These are phyloP conservation scores for Turnix velox DNA, from an alignment of 2,113 vertebrate genomes.

Conservation along the genomic window DNA sequence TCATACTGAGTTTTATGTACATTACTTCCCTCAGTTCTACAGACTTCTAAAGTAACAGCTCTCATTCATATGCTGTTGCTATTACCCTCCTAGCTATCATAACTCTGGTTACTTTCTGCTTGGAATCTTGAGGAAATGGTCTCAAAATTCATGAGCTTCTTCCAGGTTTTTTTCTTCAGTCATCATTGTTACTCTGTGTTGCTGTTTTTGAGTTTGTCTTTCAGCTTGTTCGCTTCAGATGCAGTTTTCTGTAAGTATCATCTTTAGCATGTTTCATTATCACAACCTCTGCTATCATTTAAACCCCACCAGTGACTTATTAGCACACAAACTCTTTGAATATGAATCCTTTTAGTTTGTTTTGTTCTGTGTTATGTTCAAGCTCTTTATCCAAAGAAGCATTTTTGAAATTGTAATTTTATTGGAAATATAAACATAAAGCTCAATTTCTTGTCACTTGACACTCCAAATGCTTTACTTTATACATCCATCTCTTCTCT, in stretches of 20 bases:
- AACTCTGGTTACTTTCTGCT: background rate
- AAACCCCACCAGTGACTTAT: background rate
- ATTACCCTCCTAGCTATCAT: background rate
- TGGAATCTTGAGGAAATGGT: background rate
- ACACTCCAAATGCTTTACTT: background rate
- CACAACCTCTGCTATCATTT: background rate
- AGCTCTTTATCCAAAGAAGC: background rate
- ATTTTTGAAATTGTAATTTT: background rate
- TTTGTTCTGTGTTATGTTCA: background rate
- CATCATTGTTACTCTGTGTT: background rate
- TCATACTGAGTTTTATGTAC: background rate
- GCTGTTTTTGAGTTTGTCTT: no score
- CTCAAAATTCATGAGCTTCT: background rate
- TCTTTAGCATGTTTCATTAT: background rate
- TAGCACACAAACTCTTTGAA: background rate
- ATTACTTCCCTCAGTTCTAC: background rate
- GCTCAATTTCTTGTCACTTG: rapidly evolving
- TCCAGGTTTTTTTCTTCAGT: rapidly evolving
- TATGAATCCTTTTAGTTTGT: rapidly evolving
- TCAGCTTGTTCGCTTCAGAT: background rate
- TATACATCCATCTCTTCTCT: rapidly evolving
- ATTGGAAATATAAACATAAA: background rate
- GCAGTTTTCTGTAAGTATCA: background rate
- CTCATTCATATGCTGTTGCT: rapidly evolving
- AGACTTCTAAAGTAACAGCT: background rate